Evolutionary conservation across 2,113 vertebrate species (phyloP).

Genomic region (Ivindomyrus marchei): DNA sequence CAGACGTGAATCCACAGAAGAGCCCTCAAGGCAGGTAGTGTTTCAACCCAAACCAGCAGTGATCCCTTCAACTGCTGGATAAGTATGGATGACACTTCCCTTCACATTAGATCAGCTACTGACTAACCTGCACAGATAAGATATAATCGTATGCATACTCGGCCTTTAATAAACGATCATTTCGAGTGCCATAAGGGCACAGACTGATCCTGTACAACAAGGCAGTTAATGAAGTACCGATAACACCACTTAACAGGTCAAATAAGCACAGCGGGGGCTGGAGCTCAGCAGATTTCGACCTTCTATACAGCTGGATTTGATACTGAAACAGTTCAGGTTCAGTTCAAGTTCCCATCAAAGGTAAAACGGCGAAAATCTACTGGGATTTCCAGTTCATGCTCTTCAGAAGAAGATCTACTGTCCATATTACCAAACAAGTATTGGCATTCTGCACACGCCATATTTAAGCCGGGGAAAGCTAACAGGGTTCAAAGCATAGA

Average conservation of each 20-base stretch:
- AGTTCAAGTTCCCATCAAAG: neutral
- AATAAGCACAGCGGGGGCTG: neutral
- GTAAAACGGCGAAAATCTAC: neutral
- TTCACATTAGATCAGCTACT: neutral
- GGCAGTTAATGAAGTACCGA: neutral
- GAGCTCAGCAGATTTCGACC: neutral
- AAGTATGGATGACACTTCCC: neutral
- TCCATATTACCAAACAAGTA: neutral
- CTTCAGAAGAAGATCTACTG: neutral
- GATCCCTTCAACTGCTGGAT: neutral
- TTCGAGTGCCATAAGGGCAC: neutral
- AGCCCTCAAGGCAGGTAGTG: conserved; percentile 14
- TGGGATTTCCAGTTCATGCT: neutral
- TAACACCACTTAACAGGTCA: neutral
- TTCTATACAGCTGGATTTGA: neutral
- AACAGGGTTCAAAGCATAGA: neutral
- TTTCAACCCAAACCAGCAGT: neutral
- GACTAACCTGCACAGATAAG: neutral
- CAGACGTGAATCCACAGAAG: conserved; percentile 37
- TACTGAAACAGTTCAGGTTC: neutral
- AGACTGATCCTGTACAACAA: neutral
- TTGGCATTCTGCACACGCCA: neutral
- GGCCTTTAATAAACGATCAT: neutral
- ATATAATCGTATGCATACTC: neutral
- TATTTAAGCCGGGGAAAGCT: neutral